A percentile compares a stretch with the other conserved stretches of the same genome.
Conservation (phyloP, 2,888 invertebrate species). For the Brachynemurus nebulosus region DNA sequence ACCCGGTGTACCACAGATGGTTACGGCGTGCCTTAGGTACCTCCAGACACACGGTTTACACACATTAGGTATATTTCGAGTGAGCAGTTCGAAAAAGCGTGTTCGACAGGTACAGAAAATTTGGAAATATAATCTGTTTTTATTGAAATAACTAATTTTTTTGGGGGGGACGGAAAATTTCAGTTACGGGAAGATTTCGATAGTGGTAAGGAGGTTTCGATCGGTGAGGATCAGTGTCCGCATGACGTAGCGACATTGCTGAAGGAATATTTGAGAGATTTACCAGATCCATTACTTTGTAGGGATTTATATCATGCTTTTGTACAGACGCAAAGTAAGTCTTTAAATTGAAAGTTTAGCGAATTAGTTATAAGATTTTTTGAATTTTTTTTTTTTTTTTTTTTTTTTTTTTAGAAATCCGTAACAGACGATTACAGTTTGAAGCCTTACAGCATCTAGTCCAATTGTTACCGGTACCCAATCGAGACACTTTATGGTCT, state of each 20-base stretch:
- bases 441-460: conserved; percentile 74
- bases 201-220: conserved; percentile 54
- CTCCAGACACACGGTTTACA: conserved; percentile 67
- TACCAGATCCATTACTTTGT: conserved; percentile 85
- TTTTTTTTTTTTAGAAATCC: conserved; percentile 46
- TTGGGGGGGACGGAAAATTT: conserved; percentile 24
- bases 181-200: conserved; percentile 86
- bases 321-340: conserved; percentile 79
- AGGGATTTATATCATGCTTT: conserved; percentile 80
- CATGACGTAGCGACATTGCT: conserved; percentile 88
- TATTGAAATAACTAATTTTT: background rate
- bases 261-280: conserved; percentile 84
- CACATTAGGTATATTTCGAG: conserved; percentile 81
- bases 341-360: background rate
- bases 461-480: conserved; percentile 70
- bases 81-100: conserved; percentile 83
- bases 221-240: conserved; percentile 72
- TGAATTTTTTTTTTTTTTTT: conserved; percentile 8
- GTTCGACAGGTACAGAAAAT: conserved; percentile 86
- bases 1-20: conserved; percentile 59
- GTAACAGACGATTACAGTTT: conserved; percentile 67
- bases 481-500: conserved; percentile 78
- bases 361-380: background rate
- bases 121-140: conserved; percentile 18
- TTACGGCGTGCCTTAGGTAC: conserved; percentile 67